Percentiles rank a stretch among this genome's conserved stretches.
Conservation (phyloP, 1,140 invertebrate species). For the Drosophila oshimai region DNA sequence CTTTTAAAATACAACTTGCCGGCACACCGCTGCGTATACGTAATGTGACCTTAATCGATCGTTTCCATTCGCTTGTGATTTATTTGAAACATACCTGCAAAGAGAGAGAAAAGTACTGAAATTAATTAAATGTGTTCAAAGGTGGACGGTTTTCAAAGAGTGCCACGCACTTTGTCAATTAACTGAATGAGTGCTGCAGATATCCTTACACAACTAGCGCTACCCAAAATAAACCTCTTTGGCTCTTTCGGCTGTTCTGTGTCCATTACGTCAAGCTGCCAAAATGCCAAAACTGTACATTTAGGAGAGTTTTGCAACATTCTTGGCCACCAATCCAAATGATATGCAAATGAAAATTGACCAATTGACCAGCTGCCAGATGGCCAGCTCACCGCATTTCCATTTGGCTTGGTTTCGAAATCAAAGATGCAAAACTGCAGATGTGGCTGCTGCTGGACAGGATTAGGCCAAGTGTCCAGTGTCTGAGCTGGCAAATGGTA, state of each 20-base stretch:
- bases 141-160: not conserved
- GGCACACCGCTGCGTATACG: slow-evolving; percentile 28
- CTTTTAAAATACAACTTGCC: not conserved
- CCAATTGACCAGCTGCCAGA: slow-evolving; percentile 62
- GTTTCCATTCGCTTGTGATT: slow-evolving; percentile 28
- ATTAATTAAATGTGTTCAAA: slow-evolving; percentile 49
- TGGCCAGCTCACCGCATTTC: slow-evolving; percentile 61
- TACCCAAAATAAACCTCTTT: slow-evolving; percentile 9
- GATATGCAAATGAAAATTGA: slow-evolving; percentile 75
- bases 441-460: slow-evolving; percentile 34
- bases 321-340: slow-evolving; percentile 62
- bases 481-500: slow-evolving; percentile 48
- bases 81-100: slow-evolving; percentile 51
- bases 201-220: slow-evolving; percentile 11
- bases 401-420: slow-evolving; percentile 65
- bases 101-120: slow-evolving; percentile 26
- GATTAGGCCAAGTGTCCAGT: slow-evolving; percentile 32
- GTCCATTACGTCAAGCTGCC: slow-evolving; percentile 64
- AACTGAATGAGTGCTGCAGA: slow-evolving; percentile 35
- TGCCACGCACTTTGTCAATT: slow-evolving; percentile 67
- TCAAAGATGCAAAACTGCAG: slow-evolving; percentile 63
- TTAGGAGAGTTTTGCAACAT: slow-evolving; percentile 47
- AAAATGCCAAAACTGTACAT: slow-evolving; percentile 52
- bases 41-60: slow-evolving; percentile 66
- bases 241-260: slow-evolving; percentile 20